phyloP scores from a whole-genome alignment of 2,888 invertebrate genomes.

The Cerceris ruficornis region DNA sequence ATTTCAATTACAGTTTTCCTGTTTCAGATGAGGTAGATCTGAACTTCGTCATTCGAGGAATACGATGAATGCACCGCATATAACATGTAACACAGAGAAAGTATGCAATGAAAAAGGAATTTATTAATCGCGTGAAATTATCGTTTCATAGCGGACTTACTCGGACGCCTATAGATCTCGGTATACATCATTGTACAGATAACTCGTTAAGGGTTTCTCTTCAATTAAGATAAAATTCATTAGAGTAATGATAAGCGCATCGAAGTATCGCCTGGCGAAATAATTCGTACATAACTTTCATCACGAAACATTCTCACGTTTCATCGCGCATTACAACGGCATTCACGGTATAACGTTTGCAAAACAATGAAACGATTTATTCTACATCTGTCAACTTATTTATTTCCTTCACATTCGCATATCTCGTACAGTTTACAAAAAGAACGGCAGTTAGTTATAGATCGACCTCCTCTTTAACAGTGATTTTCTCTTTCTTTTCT shows the following conservation, averaged over 20 bases:
- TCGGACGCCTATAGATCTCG: conserved; percentile 32
- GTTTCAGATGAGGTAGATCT: conserved; percentile 63
- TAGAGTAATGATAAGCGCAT: too few species aligned
- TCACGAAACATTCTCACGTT: conserved; percentile 20
- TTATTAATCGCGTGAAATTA: conserved; percentile 28
- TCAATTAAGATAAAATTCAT: too few species aligned
- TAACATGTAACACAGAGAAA: conserved; percentile 8
- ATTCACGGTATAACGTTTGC: conserved; percentile 11
- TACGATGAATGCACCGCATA: conserved; percentile 25
- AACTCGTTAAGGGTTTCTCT: not conserved
- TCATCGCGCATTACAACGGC: conserved; percentile 22
- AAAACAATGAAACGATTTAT: conserved; percentile 54
- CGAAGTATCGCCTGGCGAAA: too few species aligned
- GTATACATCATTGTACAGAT: conserved; percentile 17
- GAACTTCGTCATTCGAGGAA: conserved; percentile 46
- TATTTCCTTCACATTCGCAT: conserved; percentile 56
- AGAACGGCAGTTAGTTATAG: conserved; percentile 58
- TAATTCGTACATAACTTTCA: too few species aligned
- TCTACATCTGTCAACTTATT: conserved; percentile 53
- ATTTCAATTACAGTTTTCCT: conserved; percentile 39
- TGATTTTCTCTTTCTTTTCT: conserved; percentile 43
- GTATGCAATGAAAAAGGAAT: conserved; percentile 34
- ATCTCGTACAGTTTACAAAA: conserved; percentile 52
- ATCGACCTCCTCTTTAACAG: conserved; percentile 67
- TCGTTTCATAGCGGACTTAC: conserved; percentile 35